Evolutionary conservation across 2,113 vertebrate species (phyloP).

Genomic region (Phycodurus eques): DNA sequence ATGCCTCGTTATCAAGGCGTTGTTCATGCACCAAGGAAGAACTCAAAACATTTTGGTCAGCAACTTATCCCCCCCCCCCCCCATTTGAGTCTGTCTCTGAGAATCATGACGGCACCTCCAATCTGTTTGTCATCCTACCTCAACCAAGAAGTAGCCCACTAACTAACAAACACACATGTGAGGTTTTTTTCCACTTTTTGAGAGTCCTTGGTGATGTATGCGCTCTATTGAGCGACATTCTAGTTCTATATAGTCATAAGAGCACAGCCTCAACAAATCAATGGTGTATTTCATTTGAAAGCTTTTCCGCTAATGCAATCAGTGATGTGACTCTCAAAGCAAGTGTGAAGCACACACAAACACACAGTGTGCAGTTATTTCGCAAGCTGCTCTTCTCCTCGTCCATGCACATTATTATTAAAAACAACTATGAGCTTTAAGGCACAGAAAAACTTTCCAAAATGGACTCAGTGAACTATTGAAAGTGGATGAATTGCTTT

Average conservation of each 20-base stretch:
- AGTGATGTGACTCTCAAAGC: neutral
- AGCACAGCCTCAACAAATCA: neutral
- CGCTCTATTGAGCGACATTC: neutral
- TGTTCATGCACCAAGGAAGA: no score
- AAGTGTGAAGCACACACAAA: neutral
- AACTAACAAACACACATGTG: no score
- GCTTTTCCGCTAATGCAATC: constrained; percentile 4
- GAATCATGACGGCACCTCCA: no score
- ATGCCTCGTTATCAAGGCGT: no score
- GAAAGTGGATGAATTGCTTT: constrained; percentile 1
- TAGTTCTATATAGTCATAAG: neutral
- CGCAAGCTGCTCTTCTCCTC: neutral
- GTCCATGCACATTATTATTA: neutral
- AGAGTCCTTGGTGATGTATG: neutral
- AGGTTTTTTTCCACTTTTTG: neutral
- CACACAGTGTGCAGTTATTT: neutral
- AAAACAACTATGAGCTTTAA: neutral
- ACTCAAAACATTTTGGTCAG: no score
- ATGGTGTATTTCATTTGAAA: constrained; percentile 4
- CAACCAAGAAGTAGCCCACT: no score
- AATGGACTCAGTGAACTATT: neutral
- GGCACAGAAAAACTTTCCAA: neutral
- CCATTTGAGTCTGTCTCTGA: no score
- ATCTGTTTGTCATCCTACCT: no score
- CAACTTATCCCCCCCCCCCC: no score